Percentiles rank a stretch among this genome's conserved stretches.
phyloP scores from a whole-genome alignment of 2,888 invertebrate genomes.

The Allygus modestus region DNA sequence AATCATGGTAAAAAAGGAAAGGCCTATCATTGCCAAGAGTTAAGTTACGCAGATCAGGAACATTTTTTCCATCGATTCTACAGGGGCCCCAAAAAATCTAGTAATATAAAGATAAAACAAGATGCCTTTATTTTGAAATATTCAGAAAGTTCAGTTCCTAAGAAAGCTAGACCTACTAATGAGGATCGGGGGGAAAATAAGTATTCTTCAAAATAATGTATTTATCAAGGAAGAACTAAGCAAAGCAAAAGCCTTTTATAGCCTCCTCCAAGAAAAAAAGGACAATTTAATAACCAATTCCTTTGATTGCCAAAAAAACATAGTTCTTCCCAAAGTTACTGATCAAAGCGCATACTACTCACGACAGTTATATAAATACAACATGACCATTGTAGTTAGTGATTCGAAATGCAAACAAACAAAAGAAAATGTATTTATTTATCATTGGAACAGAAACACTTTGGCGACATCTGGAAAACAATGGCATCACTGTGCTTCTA shows the following conservation, averaged over 20 bases:
- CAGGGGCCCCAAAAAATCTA: background rate
- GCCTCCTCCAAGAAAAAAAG: constrained; percentile 27
- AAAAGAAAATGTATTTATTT: constrained; percentile 42
- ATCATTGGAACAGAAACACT: constrained; percentile 26
- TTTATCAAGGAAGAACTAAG: background rate
- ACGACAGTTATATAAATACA: constrained; percentile 46
- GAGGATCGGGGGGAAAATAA: background rate
- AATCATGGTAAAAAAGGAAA: constrained; percentile 14
- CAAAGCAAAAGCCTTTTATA: constrained; percentile 26
- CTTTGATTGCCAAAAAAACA: constrained; percentile 58
- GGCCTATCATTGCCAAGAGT: background rate
- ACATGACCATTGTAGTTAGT: constrained; percentile 41
- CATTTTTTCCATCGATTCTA: background rate
- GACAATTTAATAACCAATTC: background rate
- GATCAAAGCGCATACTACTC: constrained; percentile 62
- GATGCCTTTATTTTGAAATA: background rate
- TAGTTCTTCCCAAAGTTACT: constrained; percentile 41
- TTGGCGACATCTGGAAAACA: constrained; percentile 33
- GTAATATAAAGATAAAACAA: background rate
- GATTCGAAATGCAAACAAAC: constrained; percentile 29
- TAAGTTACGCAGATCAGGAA: background rate
- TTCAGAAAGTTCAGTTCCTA: background rate
- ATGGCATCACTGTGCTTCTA: background rate
- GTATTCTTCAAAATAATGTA: background rate
- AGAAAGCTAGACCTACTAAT: background rate